Percentiles rank a stretch among this genome's conserved stretches.
phyloP scores from a whole-genome alignment of 2,888 invertebrate species.

The Scotopteryx bipunctaria region DNA sequence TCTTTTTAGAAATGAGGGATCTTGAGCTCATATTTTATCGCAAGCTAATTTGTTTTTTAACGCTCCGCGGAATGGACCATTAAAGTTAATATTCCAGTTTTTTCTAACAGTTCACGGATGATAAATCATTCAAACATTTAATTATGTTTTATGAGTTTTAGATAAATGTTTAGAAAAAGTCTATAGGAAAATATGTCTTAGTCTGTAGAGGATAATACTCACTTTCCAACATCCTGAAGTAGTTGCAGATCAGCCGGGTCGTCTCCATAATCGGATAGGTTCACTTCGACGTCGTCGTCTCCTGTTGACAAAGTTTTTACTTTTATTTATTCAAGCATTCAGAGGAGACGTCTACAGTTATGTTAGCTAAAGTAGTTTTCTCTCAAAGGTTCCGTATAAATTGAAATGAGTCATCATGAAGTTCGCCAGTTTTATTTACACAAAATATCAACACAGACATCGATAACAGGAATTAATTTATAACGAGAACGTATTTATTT shows the following conservation, averaged over 20 bases:
- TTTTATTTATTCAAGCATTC: conserved; percentile 12
- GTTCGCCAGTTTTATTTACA: too few relatives aligned
- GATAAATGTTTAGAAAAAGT: conserved; percentile 8
- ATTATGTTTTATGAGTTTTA: conserved; percentile 22
- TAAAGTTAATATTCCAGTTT: conserved; percentile 26
- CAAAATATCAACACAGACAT: too few relatives aligned
- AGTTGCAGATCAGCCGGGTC: conserved; percentile 86
- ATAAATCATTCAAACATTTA: conserved; percentile 26
- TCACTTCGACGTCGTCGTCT: conserved; percentile 76
- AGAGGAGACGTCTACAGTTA: not conserved
- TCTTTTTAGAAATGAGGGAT: not conserved
- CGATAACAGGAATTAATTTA: too few relatives aligned
- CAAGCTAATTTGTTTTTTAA: conserved; percentile 20
- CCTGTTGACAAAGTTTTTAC: conserved; percentile 54
- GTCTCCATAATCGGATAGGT: conserved; percentile 84
- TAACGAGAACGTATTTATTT: too few relatives aligned
- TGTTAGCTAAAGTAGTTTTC: not conserved
- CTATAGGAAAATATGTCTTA: conserved; percentile 5
- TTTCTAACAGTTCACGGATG: conserved; percentile 21
- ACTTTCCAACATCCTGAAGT: conserved; percentile 88
- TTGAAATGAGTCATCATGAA: too few relatives aligned
- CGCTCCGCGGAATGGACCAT: conserved; percentile 15
- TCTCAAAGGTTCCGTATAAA: not conserved
- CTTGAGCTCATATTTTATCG: conserved; percentile 9
- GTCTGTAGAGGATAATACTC: conserved; percentile 58